A percentile compares a stretch with the other conserved stretches of the same genome.
Conservation (phyloP, 1,140 invertebrate species). For the Pomacea maculata region DNA sequence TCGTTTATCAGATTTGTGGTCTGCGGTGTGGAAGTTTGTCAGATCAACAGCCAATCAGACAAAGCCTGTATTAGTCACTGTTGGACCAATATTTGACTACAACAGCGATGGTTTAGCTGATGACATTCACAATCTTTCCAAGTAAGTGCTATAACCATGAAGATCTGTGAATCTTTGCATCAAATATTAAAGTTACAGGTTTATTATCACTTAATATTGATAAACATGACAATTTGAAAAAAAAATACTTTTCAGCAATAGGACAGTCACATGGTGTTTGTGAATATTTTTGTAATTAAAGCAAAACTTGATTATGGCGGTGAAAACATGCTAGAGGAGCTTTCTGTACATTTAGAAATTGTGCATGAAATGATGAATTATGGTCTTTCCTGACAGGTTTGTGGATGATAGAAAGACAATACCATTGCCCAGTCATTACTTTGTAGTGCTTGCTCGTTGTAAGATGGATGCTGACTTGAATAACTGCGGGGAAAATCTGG, state of each 20-base stretch:
- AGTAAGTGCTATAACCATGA: slow-evolving; percentile 15
- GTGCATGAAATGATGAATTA: background rate
- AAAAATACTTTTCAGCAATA: too few species aligned
- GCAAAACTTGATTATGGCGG: background rate
- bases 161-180: background rate
- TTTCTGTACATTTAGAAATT: background rate
- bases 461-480: background rate
- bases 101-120: slow-evolving; percentile 45
- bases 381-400: slow-evolving; percentile 2
- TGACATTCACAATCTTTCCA: slow-evolving; percentile 19
- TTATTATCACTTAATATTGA: background rate
- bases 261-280: background rate
- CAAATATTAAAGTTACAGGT: background rate
- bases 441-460: slow-evolving; percentile 39
- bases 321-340: too few species aligned
- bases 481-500: slow-evolving; percentile 32
- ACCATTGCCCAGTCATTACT: slow-evolving; percentile 49
- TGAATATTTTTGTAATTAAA: slow-evolving; percentile 23
- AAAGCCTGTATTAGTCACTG: slow-evolving; percentile 31
- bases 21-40: slow-evolving; percentile 33
- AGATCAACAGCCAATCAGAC: slow-evolving; percentile 28
- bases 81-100: slow-evolving; percentile 48
- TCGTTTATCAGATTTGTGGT: slow-evolving; percentile 42
- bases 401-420: slow-evolving; percentile 26
- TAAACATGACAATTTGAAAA: too few species aligned